Evolutionary conservation across 2,113 vertebrate genomes (phyloP).

Genomic region (Pseudonaja textilis): DNA sequence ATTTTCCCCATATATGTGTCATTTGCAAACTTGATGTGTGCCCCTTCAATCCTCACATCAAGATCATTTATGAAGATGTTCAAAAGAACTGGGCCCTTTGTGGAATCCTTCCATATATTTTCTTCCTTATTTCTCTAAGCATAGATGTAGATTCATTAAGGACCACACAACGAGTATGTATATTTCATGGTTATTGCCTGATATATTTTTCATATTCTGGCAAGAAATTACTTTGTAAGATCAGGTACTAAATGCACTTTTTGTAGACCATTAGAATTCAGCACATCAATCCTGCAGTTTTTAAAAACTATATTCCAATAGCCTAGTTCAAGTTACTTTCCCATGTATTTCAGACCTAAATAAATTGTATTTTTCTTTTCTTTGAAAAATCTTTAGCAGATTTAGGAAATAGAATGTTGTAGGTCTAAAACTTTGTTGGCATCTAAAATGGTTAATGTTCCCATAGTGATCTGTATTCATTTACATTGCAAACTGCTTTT

Average conservation of each 20-base stretch:
- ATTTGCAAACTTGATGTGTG: not conserved
- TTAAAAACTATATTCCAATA: not conserved
- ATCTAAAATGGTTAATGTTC: constrained; percentile 6
- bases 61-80: not conserved
- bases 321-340: not conserved
- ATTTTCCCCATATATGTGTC: not conserved
- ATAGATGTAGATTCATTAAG: not conserved
- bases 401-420: constrained; percentile 15
- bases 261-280: constrained; percentile 4
- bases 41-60: not conserved
- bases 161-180: not conserved
- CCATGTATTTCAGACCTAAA: not conserved
- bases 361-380: not conserved
- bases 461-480: constrained; percentile 16
- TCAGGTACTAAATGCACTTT: not conserved
- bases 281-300: constrained; percentile 1
- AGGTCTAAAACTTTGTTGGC: constrained; percentile 5
- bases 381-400: constrained; percentile 2
- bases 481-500: constrained; percentile 23
- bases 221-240: not conserved
- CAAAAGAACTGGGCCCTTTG: not conserved
- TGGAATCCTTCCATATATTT: not conserved
- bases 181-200: not conserved
- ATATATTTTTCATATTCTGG: not conserved
- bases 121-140: not conserved